Percentiles rank a stretch among this genome's conserved stretches.
These are phyloP conservation scores for Nesometra sesokonis DNA, from an alignment of 35 echinoderm and acorn worm genomes.

Conservation along the genomic window DNA sequence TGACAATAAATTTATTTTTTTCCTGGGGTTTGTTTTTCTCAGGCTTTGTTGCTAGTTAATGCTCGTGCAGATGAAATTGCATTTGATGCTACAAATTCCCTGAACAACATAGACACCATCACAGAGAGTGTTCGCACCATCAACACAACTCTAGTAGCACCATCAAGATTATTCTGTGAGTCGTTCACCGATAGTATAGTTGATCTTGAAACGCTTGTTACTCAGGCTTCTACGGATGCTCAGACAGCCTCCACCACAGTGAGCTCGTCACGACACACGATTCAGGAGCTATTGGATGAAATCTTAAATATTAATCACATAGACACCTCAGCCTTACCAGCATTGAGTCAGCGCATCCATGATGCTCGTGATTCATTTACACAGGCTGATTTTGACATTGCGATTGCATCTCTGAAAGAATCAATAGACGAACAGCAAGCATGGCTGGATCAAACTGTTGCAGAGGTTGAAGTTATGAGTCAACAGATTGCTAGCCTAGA, in stretches of 20 bases:
- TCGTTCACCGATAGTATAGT: conserved; percentile 1
- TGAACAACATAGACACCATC: conserved; percentile 23
- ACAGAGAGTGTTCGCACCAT: conserved; percentile 15
- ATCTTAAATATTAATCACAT: conserved; percentile 25
- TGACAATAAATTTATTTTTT: too few species aligned
- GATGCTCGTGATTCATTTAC: conserved; percentile 21
- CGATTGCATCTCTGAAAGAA: conserved; percentile 10
- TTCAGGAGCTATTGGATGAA: neutral
- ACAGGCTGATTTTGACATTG: conserved; percentile 6
- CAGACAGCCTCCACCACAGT: neutral
- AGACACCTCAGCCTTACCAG: conserved; percentile 29
- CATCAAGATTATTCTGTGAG: conserved; percentile 24
- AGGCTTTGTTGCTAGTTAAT: conserved; percentile 21
- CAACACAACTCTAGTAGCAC: conserved; percentile 14
- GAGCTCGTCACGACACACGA: neutral
- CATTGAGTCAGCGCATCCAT: conserved; percentile 6
- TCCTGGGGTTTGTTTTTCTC: neutral
- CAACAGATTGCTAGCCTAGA: conserved; percentile 42
- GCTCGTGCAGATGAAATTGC: conserved; percentile 18
- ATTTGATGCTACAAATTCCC: conserved; percentile 1
- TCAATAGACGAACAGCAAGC: conserved; percentile 25
- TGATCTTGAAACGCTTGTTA: conserved; percentile 15
- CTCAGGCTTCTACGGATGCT: neutral
- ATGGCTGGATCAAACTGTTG: conserved; percentile 35
- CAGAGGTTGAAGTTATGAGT: conserved; percentile 4